Conservation (phyloP, 35 echinoderm and acorn worm genomes). For the Anneissia japonica region DNA sequence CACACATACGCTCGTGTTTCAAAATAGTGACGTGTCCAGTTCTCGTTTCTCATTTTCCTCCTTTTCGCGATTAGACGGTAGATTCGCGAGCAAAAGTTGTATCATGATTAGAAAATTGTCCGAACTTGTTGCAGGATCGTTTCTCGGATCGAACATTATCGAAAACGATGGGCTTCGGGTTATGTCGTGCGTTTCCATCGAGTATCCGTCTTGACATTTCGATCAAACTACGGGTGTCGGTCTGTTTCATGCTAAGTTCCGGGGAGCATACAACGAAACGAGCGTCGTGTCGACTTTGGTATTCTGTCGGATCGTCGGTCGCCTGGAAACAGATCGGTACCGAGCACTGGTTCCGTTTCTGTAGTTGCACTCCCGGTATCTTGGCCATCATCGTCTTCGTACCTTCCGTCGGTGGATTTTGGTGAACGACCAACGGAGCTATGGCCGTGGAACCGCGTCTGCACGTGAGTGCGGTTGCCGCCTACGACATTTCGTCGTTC, state of each 20-base stretch:
- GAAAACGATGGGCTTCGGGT: too few relatives aligned
- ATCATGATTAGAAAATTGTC: too few relatives aligned
- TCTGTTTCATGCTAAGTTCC: too few relatives aligned
- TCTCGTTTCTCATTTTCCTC: background rate
- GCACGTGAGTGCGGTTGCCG: background rate
- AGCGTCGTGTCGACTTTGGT: background rate
- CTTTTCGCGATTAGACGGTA: too few relatives aligned
- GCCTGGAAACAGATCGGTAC: background rate
- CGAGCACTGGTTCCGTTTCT: background rate
- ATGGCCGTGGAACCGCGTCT: background rate
- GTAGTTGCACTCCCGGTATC: background rate
- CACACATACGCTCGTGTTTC: too few relatives aligned
- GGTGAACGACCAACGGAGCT: background rate
- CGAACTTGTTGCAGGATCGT: too few relatives aligned
- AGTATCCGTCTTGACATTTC: too few relatives aligned
- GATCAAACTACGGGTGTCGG: too few relatives aligned
- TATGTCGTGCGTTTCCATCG: too few relatives aligned
- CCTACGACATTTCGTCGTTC: too few relatives aligned
- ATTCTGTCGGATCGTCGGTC: background rate
- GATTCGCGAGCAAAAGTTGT: too few relatives aligned
- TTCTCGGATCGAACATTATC: too few relatives aligned
- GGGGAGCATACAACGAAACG: background rate
- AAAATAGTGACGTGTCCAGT: background rate
- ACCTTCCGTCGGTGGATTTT: background rate
- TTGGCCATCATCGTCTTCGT: background rate